phyloP scores from a whole-genome alignment of 2,113 vertebrate species.

The Perca fluviatilis region DNA sequence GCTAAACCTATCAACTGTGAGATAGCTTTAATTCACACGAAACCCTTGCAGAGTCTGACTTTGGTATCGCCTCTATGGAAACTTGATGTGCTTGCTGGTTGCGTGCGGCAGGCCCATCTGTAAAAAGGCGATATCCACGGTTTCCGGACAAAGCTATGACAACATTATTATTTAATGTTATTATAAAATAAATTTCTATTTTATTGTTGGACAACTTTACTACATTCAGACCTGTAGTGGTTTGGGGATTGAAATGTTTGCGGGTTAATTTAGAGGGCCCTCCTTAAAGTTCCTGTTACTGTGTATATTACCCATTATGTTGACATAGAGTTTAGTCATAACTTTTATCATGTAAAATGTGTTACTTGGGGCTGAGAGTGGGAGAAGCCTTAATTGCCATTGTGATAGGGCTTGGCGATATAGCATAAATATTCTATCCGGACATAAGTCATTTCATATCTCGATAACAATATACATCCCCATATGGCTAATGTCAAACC shows the following conservation, averaged over 20 bases:
- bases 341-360: background rate
- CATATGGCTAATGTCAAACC: too few relatives aligned
- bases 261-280: background rate
- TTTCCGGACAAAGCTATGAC: background rate
- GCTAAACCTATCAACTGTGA: slow-evolving; percentile 59
- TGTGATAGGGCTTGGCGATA: background rate
- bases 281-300: background rate
- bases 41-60: slow-evolving; percentile 24
- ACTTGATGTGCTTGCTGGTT: slow-evolving; percentile 3
- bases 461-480: too few relatives aligned
- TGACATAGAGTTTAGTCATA: background rate
- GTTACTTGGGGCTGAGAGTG: background rate
- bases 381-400: background rate
- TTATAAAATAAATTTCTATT: background rate
- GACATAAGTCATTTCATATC: too few relatives aligned
- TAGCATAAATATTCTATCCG: too few relatives aligned
- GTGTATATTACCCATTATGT: too few relatives aligned
- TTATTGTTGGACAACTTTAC: background rate
- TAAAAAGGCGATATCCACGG: background rate
- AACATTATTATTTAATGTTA: background rate
- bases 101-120: background rate
- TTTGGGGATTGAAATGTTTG: background rate
- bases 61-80: slow-evolving; percentile 29
- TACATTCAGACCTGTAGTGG: background rate
- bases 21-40: slow-evolving; percentile 49